Evolutionary conservation across 2,113 vertebrate genomes (phyloP), one percentile per base, ranked within the genome.

Genomic region (Podarcis muralis): DNA sequence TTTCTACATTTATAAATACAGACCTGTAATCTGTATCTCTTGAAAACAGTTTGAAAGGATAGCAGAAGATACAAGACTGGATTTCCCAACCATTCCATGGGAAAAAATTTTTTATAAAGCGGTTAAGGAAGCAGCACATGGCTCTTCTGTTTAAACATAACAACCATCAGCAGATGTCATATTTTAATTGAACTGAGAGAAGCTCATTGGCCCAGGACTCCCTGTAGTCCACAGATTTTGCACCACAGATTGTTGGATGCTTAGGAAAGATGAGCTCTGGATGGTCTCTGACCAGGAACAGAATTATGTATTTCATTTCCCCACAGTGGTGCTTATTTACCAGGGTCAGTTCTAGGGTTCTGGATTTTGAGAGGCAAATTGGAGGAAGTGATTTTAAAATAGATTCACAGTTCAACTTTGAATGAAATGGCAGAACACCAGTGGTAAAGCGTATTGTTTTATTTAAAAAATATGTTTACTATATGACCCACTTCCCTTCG

Each of bases 1-100:
- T 93, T 91, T 23, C 68, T 40, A 25, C 35, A 43, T 62, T 82
- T 87, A 71, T 91, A 88, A 89, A 92, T 13, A 91, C 5, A 88
- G 40, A 83, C 80, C 89, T 68, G 66, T 82, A 62, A 89, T 93
- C 6, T 40, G 43, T 18, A 48, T 18, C 22, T 35, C 69, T 77
- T 23, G 15, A 30, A 83, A 68, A 23, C 22, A 23, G 11, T 40
- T 23, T 65, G 16, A 81, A 57, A 81, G 57, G 22, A 23, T 22
- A 81, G 32, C 18, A 81, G 57, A 32, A 62, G 32, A 62, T 11
- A n/a, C 30, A 35, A 59, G 5, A 18, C 27, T 32, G 27, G 25
- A 8, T 22, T 81, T 62, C 35, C 79, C 57, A 35, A 27, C 32
- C 15, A 16, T 80, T 30, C 32, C 22, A 20, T 9, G 12, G 30